Base-by-base conservation (phyloP, 1,140 invertebrate species). In the Popillia japonica region DNA sequence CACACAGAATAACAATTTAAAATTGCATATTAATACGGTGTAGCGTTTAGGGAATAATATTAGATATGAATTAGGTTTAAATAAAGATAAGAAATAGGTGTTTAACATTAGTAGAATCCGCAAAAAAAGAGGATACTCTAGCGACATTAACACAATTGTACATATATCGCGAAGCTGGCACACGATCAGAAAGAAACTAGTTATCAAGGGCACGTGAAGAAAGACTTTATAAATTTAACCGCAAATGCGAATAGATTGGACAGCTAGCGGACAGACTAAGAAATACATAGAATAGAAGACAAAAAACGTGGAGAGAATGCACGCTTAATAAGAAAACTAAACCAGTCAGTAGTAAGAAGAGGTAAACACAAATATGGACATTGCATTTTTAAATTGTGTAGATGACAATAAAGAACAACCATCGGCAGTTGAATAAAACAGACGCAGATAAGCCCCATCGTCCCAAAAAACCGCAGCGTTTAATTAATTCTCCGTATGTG, bases 241-340 rank as follows among this genome's bases (percentile, higher is more conserved):
- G 23, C 61, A 34, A 68, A 68, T 34, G 22, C 61, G 22, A 68
- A 68, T 68, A 68, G 61, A 68, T 68, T 68, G 61, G 61, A 68
- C 61, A 68, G 61, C 61, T 68, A 68, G 27, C 61, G 61, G 61
- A 68, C 22, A 68, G 61, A 22, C 61, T 10, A 34, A 68, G 61
- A 68, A 34, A 68, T 68, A 68, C 61, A 68, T 68, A 68, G 61
- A 68, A 68, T 68, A 68, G 61, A 34, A 34, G 22, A 68, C 61
- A 68, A 68, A 68, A 68, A 68, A 68, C 61, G 61, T 9, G 10
- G 27, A 68, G 61, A 34, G 61, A 68, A 68, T 68, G 61, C 61
- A 14, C 20, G 61, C 61, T 68, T 68, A 68, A 68, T 68, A 68
- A 68, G 61, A 68, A 68, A 68, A 68, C 61, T 68, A 34, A 68